phyloP scores from a whole-genome alignment of 1,140 invertebrate genomes.

The Brachionus calyciflorus region DNA sequence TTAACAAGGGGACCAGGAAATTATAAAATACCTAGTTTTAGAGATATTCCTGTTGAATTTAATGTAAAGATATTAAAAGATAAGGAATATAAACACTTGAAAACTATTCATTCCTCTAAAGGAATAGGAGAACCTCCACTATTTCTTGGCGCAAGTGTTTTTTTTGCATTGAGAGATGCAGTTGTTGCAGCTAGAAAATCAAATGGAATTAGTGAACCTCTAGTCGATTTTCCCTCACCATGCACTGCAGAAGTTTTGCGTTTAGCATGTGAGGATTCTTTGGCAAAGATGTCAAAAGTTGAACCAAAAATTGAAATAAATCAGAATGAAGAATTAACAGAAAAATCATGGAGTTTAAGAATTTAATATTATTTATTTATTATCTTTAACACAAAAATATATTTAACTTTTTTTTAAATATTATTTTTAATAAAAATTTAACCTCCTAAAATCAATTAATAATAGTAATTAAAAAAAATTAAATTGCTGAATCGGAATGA shows the following conservation, averaged over 20 bases:
- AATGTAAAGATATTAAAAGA: conserved; percentile 77
- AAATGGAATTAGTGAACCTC: not conserved
- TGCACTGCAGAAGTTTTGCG: conserved; percentile 5
- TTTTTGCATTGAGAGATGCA: conserved; percentile 72
- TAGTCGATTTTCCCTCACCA: conserved; percentile 11
- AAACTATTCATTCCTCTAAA: conserved; percentile 90
- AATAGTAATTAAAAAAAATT: too few relatives aligned
- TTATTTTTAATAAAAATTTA: too few relatives aligned
- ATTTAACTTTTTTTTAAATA: too few relatives aligned
- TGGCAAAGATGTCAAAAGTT: not conserved
- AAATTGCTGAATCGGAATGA: too few relatives aligned
- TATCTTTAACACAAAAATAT: too few relatives aligned
- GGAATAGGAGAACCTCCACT: conserved; percentile 91
- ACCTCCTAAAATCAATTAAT: too few relatives aligned
- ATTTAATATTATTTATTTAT: too few relatives aligned
- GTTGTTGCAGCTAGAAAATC: conserved; percentile 13
- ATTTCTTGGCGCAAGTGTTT: conserved; percentile 78
- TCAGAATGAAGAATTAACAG: not conserved
- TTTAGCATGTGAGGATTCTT: not conserved
- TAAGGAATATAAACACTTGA: conserved; percentile 78
- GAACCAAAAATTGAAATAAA: not conserved
- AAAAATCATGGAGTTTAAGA: conserved; percentile 1
- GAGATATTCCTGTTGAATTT: conserved; percentile 83
- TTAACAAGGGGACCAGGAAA: conserved; percentile 81
- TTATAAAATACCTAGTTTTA: conserved; percentile 85